Conservation (phyloP, 2,797 vertebrate species). For the Danionella dracula region DNA sequence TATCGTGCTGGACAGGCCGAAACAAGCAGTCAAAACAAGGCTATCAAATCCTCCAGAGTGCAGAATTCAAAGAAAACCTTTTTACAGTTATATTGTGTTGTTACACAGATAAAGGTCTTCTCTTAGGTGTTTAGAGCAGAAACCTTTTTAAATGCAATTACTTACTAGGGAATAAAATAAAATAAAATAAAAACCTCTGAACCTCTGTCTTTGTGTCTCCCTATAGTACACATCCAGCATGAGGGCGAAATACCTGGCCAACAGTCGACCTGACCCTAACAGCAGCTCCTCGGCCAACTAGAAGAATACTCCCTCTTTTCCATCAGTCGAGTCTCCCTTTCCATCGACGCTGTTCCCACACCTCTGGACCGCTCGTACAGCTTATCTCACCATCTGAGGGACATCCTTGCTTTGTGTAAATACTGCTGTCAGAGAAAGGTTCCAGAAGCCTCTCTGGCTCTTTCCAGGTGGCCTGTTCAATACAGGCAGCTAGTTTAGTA, state of each 20-base stretch:
- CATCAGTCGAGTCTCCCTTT: background rate
- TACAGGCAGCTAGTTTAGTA: conserved; percentile 19
- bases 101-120: too few relatives aligned
- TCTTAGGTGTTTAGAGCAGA: too few relatives aligned
- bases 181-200: too few relatives aligned
- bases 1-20: too few relatives aligned
- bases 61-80: too few relatives aligned
- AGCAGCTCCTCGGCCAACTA: conserved; percentile 72
- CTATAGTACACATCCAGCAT: conserved; percentile 98
- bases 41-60: too few relatives aligned
- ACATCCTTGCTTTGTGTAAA: conserved; percentile 32
- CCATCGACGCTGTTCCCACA: conserved; percentile 7
- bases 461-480: conserved; percentile 30
- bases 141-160: too few relatives aligned
- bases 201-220: conserved; percentile 44
- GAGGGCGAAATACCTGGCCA: conserved; percentile 99
- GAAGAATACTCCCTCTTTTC: conserved; percentile 36
- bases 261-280: conserved; percentile 82
- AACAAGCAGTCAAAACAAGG: too few relatives aligned
- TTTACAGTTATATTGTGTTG: too few relatives aligned
- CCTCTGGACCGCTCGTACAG: conserved; percentile 36
- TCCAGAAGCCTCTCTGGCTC: too few relatives aligned
- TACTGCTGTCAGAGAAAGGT: conserved; percentile 21
- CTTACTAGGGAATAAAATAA: too few relatives aligned
- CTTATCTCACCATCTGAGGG: conserved; percentile 37